These are phyloP conservation scores for Oryzias curvinotus DNA, from an alignment of 2,113 vertebrate species.

Conservation along the genomic window DNA sequence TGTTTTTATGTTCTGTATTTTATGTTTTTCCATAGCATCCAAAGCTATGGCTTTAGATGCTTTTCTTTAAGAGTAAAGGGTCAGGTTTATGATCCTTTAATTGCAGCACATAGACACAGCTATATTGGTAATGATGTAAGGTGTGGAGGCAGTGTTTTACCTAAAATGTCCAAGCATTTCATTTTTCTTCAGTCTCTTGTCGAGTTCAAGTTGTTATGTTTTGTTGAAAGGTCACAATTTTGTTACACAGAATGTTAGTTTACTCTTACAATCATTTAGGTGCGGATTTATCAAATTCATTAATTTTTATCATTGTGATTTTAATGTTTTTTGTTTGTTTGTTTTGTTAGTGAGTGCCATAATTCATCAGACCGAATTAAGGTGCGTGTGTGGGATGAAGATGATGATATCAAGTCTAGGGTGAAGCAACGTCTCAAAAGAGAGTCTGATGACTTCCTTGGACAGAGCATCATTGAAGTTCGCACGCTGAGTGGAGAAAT, in stretches of 20 bases:
- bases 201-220: too few relatives aligned
- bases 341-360: conserved; percentile 90
- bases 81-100: neutral
- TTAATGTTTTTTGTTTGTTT: neutral
- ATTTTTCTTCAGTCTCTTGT: too few relatives aligned
- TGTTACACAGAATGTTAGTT: too few relatives aligned
- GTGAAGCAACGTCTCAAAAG: conserved; percentile 97
- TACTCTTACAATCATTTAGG: too few relatives aligned
- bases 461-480: conserved; percentile 98
- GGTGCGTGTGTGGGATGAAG: conserved; percentile 98
- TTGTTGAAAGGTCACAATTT: too few relatives aligned
- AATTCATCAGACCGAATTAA: conserved; percentile 98
- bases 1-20: too few relatives aligned
- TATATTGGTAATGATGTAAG: neutral
- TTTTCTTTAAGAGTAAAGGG: neutral
- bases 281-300: too few relatives aligned
- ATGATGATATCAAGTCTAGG: conserved; percentile 97
- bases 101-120: neutral
- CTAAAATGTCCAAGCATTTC: neutral
- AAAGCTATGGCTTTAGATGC: neutral
- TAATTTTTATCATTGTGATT: too few relatives aligned
- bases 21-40: too few relatives aligned
- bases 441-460: conserved; percentile 96
- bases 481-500: conserved; percentile 96
- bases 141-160: neutral